Percentiles rank a stretch among this genome's conserved stretches.
These are phyloP conservation scores for Zaprionus lineosus DNA, from an alignment of 2,888 invertebrate species.

Conservation along the genomic window DNA sequence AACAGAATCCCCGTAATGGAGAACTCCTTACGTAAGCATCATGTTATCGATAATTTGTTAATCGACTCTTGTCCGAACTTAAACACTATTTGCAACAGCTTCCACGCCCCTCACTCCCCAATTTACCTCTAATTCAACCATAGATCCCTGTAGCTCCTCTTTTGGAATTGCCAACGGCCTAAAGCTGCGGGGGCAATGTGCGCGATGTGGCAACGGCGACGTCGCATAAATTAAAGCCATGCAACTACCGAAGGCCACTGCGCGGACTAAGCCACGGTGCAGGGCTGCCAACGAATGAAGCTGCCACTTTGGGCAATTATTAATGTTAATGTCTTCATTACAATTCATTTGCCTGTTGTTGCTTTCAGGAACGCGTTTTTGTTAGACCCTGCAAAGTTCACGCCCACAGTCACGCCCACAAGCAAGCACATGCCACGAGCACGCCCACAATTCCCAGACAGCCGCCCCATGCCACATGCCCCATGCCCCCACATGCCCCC, in stretches of 20 bases:
- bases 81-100: too few species aligned
- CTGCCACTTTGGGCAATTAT: slow-evolving; percentile 59
- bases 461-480: too few species aligned
- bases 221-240: slow-evolving; percentile 36
- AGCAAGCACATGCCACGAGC: too few species aligned
- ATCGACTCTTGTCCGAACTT: too few species aligned
- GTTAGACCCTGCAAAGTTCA: neutral
- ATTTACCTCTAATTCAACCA: too few species aligned
- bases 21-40: too few species aligned
- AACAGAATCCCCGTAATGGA: too few species aligned
- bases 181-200: slow-evolving; percentile 4
- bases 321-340: slow-evolving; percentile 76
- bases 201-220: neutral
- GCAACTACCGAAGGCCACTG: slow-evolving; percentile 22
- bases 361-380: slow-evolving; percentile 14
- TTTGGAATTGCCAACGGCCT: too few species aligned
- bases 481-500: neutral
- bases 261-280: neutral
- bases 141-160: too few species aligned
- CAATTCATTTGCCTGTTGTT: slow-evolving; percentile 55
- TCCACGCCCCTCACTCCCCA: too few species aligned
- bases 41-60: too few species aligned
- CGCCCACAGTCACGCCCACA: neutral
- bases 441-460: neutral
- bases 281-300: neutral